Percentiles rank a stretch among this genome's conserved stretches.
phyloP scores from a whole-genome alignment of 2,888 invertebrate genomes.

The Cylloceria caligata region DNA sequence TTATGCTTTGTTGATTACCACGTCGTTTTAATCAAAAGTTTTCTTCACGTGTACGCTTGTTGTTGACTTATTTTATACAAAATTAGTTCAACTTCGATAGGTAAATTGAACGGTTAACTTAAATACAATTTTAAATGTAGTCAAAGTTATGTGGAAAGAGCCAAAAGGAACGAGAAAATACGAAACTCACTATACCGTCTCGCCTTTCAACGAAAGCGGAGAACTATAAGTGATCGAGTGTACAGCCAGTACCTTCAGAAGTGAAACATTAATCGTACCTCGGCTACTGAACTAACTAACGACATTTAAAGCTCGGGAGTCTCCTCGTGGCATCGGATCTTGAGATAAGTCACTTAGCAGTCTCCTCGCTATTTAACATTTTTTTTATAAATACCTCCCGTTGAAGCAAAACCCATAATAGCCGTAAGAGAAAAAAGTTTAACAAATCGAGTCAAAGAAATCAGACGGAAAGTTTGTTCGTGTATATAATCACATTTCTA shows the following conservation, averaged over 20 bases:
- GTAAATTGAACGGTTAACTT: neutral
- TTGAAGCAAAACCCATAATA: slow-evolving; percentile 11
- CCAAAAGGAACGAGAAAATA: neutral
- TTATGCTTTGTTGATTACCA: neutral
- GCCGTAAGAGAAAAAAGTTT: neutral
- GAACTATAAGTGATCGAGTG: neutral
- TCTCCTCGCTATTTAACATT: slow-evolving; percentile 27
- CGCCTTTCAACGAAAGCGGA: slow-evolving; percentile 4
- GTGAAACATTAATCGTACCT: slow-evolving; percentile 59
- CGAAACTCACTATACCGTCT: neutral
- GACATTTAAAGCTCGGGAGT: slow-evolving; percentile 50
- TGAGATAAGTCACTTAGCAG: slow-evolving; percentile 57
- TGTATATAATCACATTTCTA: neutral
- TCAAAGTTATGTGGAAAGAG: neutral
- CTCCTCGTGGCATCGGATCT: slow-evolving; percentile 36
- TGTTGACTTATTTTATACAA: neutral
- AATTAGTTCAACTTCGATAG: neutral
- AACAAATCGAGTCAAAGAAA: slow-evolving; percentile 22
- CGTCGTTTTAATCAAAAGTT: neutral
- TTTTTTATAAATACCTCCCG: slow-evolving; percentile 47
- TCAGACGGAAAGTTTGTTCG: slow-evolving; percentile 7
- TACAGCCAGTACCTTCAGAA: slow-evolving; percentile 13
- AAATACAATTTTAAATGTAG: neutral
- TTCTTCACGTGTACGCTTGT: neutral
- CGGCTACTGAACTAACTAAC: slow-evolving; percentile 44